Percentiles rank a stretch among this genome's conserved stretches.
Evolutionary conservation across 1,140 invertebrate species (phyloP).

Genomic region (Calliopsis andreniformis): DNA sequence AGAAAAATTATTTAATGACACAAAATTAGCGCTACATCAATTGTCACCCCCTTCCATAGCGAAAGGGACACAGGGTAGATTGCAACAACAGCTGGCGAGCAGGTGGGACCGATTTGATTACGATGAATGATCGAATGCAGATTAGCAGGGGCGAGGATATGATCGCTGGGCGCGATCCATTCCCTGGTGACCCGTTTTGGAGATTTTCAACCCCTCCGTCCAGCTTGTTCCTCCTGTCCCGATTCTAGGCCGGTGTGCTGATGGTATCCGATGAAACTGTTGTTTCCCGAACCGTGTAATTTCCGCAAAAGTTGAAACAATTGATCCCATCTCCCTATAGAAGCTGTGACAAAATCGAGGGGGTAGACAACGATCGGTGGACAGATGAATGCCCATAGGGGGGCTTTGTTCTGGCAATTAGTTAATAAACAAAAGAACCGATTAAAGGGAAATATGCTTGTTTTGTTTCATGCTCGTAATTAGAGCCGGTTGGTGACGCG

Average conservation of each 20-base stretch:
- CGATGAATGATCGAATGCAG: constrained; percentile 66
- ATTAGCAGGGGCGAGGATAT: constrained; percentile 53
- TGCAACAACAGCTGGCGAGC: not conserved
- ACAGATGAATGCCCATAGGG: not conserved
- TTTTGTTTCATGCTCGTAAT: no score
- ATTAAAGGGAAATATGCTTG: not conserved
- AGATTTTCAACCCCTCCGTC: constrained; percentile 40
- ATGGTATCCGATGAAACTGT: constrained; percentile 39
- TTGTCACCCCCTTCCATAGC: no score
- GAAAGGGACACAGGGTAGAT: not conserved
- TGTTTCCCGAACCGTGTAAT: constrained; percentile 56
- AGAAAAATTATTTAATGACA: no score
- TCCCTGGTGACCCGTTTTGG: constrained; percentile 48
- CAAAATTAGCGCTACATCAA: no score
- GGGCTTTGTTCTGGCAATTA: constrained; percentile 13
- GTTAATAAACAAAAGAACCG: constrained; percentile 9
- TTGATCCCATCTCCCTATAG: constrained; percentile 31
- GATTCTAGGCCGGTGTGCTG: constrained; percentile 32
- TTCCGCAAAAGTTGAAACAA: constrained; percentile 57
- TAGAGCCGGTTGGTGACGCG: no score
- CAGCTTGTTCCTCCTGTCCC: constrained; percentile 21
- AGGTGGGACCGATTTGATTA: constrained; percentile 60
- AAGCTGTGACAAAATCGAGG: constrained; percentile 19
- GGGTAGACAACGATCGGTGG: not conserved
- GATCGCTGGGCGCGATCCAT: constrained; percentile 36